A percentile compares a stretch with the other conserved stretches of the same genome.
phyloP scores from a whole-genome alignment of 2,113 vertebrate species.

The Ammodytes marinus region DNA sequence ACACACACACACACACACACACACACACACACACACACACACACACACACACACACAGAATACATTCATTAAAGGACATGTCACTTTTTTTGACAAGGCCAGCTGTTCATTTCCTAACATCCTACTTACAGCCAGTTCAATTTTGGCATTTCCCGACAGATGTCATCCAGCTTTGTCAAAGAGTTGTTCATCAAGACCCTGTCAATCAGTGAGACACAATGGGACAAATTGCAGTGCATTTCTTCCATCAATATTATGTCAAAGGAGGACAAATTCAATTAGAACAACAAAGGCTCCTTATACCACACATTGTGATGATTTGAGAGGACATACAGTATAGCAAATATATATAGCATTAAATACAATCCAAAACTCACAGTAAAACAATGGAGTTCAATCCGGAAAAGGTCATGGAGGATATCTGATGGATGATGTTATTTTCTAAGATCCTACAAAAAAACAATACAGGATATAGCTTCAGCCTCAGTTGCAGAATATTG shows the following conservation, averaged over 20 bases:
- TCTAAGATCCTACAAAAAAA: constrained; percentile 89
- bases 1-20: not conserved
- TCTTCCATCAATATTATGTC: not conserved
- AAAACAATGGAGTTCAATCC: constrained; percentile 94
- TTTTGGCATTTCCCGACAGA: constrained; percentile 92
- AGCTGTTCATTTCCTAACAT: constrained; percentile 6
- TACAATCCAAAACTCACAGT: constrained; percentile 87
- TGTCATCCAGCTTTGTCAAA: constrained; percentile 86
- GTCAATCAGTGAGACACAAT: constrained; percentile 52
- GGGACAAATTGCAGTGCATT: not conserved
- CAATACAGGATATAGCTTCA: constrained; percentile 32
- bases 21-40: not conserved
- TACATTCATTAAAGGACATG: constrained; percentile 8
- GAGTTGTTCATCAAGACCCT: constrained; percentile 94
- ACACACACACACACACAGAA: not conserved
- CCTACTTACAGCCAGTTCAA: constrained; percentile 95
- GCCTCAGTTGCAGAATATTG: not conserved
- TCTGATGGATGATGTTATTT: constrained; percentile 92
- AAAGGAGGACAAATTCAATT: constrained; percentile 51
- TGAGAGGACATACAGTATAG: constrained; percentile 16
- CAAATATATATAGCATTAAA: not conserved
- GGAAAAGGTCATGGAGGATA: constrained; percentile 92
- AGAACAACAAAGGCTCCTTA: not conserved
- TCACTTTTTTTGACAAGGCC: not conserved
- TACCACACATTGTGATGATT: not conserved